phyloP scores from a whole-genome alignment of 1,140 invertebrate genomes.

The Caenorhabditis latens region DNA sequence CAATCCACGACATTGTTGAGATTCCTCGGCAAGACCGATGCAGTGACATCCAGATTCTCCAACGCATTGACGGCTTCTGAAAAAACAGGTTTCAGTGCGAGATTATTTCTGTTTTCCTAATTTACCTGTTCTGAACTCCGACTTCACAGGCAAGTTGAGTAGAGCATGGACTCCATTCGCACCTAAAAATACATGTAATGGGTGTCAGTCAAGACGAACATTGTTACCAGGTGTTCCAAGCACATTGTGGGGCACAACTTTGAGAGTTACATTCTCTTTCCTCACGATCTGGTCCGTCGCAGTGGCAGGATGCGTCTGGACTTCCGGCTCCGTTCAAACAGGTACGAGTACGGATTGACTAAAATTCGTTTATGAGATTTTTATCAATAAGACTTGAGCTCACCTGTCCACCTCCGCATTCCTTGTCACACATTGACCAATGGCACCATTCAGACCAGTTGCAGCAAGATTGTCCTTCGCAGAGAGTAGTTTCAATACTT shows the following conservation, averaged over 20 bases:
- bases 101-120: background rate
- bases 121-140: slow-evolving; percentile 55
- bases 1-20: slow-evolving; percentile 61
- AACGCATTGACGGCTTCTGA: slow-evolving; percentile 65
- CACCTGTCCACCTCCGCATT: slow-evolving; percentile 65
- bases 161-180: slow-evolving; percentile 61
- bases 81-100: background rate
- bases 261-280: slow-evolving; percentile 84
- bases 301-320: slow-evolving; percentile 78
- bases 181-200: background rate
- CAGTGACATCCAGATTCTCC: slow-evolving; percentile 66
- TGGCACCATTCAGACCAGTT: slow-evolving; percentile 67
- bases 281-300: slow-evolving; percentile 81
- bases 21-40: slow-evolving; percentile 61
- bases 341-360: slow-evolving; percentile 56
- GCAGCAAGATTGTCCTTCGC: slow-evolving; percentile 65
- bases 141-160: slow-evolving; percentile 59
- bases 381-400: background rate
- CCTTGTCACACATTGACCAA: slow-evolving; percentile 65
- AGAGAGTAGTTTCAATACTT: slow-evolving; percentile 57
- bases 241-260: slow-evolving; percentile 79
- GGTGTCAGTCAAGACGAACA: background rate
- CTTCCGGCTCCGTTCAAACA: slow-evolving; percentile 52
- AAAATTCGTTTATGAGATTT: background rate
- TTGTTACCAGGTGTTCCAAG: slow-evolving; percentile 60